phyloP scores from a whole-genome alignment of 2,888 invertebrate genomes.

The Muschampia staudingeri region DNA sequence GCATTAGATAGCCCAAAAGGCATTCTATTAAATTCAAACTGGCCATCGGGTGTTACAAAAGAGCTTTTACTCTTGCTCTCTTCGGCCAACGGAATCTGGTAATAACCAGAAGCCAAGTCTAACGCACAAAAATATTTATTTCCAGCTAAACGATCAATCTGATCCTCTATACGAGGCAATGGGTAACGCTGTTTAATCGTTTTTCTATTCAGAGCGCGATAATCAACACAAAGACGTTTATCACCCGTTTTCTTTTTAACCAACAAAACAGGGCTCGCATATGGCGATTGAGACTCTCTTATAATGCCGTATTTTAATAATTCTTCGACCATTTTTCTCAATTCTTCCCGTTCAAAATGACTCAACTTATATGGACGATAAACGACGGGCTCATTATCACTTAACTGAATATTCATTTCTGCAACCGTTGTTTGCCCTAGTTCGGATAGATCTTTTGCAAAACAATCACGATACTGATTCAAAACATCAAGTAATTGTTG shows the following conservation, averaged over 20 bases:
- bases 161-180: slow-evolving; percentile 49
- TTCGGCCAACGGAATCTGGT: slow-evolving; percentile 34
- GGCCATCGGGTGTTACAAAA: slow-evolving; percentile 51
- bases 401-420: not conserved
- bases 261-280: not conserved
- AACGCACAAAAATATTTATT: slow-evolving; percentile 41
- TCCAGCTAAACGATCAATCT: slow-evolving; percentile 41
- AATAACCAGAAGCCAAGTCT: slow-evolving; percentile 28
- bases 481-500: not conserved
- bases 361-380: not conserved
- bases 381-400: not conserved
- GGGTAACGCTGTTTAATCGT: slow-evolving; percentile 40
- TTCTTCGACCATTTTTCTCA: not conserved
- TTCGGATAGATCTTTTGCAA: not conserved
- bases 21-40: slow-evolving; percentile 49
- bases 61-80: slow-evolving; percentile 37
- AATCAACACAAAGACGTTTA: slow-evolving; percentile 7
- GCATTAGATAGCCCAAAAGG: slow-evolving; percentile 49
- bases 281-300: not conserved
- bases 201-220: not conserved
- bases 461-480: not conserved
- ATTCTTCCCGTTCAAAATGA: not conserved
- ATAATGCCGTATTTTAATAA: not conserved
- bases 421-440: not conserved
- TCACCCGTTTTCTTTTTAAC: slow-evolving; percentile 6